Percentiles rank a stretch among this genome's conserved stretches.
Conservation (phyloP, 2,113 vertebrate species). For the Cebidichthys violaceus region DNA sequence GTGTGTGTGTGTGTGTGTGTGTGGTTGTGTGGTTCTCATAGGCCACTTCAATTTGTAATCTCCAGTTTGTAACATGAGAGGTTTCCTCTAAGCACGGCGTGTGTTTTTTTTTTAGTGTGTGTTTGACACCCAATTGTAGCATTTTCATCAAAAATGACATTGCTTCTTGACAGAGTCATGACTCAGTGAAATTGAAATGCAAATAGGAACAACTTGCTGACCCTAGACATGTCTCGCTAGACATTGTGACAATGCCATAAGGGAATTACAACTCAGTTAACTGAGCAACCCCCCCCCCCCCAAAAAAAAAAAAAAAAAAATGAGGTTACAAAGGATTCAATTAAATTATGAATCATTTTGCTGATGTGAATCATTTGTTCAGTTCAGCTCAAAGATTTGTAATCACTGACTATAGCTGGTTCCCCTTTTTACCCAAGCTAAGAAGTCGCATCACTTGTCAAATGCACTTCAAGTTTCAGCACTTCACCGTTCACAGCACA, state of each 20-base stretch:
- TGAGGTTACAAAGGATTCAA: background rate
- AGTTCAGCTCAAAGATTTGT: background rate
- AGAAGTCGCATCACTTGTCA: background rate
- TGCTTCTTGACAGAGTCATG: background rate
- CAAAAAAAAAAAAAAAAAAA: background rate
- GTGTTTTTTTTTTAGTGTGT: background rate
- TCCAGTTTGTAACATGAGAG: conserved; percentile 16
- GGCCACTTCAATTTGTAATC: conserved; percentile 10
- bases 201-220: conserved; percentile 1
- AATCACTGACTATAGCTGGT: background rate
- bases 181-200: background rate
- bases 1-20: conserved; percentile 7
- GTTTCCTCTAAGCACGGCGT: background rate
- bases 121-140: background rate
- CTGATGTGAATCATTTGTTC: background rate
- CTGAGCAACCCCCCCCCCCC: no score
- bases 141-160: conserved; percentile 13
- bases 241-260: background rate
- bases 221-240: background rate
- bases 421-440: background rate
- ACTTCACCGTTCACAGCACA: background rate
- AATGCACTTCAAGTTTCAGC: background rate
- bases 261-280: background rate
- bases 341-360: background rate
- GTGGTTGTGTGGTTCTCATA: conserved; percentile 9